Evolutionary conservation across 2,797 vertebrate genomes (phyloP).

Genomic region (Anableps anableps): DNA sequence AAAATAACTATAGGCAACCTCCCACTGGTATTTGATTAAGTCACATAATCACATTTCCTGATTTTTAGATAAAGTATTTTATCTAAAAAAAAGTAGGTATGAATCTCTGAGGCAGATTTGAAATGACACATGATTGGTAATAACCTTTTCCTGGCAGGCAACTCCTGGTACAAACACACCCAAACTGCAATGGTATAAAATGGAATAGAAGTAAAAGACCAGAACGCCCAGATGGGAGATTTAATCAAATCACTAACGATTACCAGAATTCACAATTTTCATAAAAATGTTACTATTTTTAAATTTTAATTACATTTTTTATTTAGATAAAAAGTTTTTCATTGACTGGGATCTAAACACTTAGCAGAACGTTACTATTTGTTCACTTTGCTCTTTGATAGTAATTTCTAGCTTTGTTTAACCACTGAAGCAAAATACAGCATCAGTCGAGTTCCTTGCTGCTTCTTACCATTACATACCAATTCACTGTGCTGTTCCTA

Average conservation of each 20-base stretch:
- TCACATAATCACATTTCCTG: not conserved
- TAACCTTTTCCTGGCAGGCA: not conserved
- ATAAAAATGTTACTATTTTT: not conserved
- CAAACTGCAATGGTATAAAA: too few relatives aligned
- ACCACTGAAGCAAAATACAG: too few relatives aligned
- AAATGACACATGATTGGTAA: not conserved
- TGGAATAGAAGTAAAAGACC: not conserved
- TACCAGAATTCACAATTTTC: not conserved
- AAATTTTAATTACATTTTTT: not conserved
- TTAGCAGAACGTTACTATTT: not conserved
- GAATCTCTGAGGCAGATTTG: not conserved
- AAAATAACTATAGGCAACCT: not conserved
- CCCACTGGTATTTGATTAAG: not conserved
- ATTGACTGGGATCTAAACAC: not conserved
- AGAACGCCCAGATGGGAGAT: not conserved
- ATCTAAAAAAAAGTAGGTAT: not conserved
- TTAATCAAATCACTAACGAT: not conserved
- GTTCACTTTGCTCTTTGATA: too few relatives aligned
- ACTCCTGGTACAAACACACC: not conserved
- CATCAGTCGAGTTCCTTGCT: too few relatives aligned
- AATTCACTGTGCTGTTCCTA: too few relatives aligned
- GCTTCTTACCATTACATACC: too few relatives aligned
- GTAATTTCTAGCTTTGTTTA: too few relatives aligned
- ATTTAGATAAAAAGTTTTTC: not conserved
- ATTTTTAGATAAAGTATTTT: not conserved